These are phyloP conservation scores for Caenorhabditis sp. DNA, from an alignment of 2,888 invertebrate genomes.

Conservation along the genomic window DNA sequence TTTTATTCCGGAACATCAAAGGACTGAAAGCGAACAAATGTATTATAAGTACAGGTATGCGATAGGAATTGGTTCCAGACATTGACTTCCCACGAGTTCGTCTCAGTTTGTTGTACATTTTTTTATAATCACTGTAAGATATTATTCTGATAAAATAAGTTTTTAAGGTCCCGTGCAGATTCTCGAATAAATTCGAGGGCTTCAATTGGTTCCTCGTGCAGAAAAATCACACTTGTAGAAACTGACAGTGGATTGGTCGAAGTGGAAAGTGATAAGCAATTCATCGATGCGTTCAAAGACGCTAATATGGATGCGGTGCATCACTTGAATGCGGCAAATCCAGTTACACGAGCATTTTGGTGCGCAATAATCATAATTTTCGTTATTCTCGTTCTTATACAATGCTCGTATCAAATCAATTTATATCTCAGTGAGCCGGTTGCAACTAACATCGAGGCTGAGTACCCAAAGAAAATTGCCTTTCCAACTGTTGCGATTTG, in stretches of 20 bases:
- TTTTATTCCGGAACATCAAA: constrained; percentile 32
- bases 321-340: constrained; percentile 58
- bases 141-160: not conserved
- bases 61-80: too few relatives aligned
- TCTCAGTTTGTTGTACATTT: too few relatives aligned
- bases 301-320: constrained; percentile 69
- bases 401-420: constrained; percentile 59
- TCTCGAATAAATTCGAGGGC: constrained; percentile 32
- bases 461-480: constrained; percentile 63
- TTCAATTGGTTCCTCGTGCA: constrained; percentile 26
- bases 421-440: constrained; percentile 53
- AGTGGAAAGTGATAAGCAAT: constrained; percentile 33
- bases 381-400: constrained; percentile 58
- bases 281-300: constrained; percentile 62
- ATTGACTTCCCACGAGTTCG: too few relatives aligned
- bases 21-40: constrained; percentile 26
- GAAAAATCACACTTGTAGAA: constrained; percentile 29
- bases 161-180: constrained; percentile 16
- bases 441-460: constrained; percentile 68
- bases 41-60: constrained; percentile 28
- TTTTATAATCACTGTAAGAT: too few relatives aligned
- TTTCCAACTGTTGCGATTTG: constrained; percentile 69
- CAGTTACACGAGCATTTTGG: constrained; percentile 61
- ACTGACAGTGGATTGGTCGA: constrained; percentile 34
- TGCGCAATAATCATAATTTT: constrained; percentile 57